Evolutionary conservation across 2,888 invertebrate genomes (phyloP), one percentile per base, ranked within the genome.

Genomic region (Microctonus brassicae): DNA sequence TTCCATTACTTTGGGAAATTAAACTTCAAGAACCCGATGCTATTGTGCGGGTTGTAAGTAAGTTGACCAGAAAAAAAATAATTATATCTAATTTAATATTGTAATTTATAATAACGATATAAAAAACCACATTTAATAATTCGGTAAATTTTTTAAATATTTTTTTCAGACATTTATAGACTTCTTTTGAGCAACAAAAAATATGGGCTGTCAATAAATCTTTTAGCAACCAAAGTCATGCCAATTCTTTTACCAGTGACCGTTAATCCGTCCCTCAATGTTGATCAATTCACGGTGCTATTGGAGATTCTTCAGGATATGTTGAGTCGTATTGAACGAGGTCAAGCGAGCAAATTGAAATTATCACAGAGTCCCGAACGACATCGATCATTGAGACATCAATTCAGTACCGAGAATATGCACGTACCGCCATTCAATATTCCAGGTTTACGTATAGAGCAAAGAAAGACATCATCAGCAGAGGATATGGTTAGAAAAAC

Each of bases 151-250:
- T n/a, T n/a, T n/a, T n/a, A n/a, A n/a, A n/a, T n/a, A n/a, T n/a
- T n/a, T n/a, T n/a, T n/a, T n/a, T n/a, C 90, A 98, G 98, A 94
- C 88, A 95, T 98, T 84, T 98, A 97, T 90, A 93, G 95, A 83
- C 91, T 94, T 83, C 94, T 98, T 93, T 90, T 98, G 80, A 92
- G 93, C 85, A 97, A 98, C 88, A 95, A 94, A 88, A 95, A 94
- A 84, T 97, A 95, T 88, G 97, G 96, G 52, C 89, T 98, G 78
- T 95, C 95, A 3, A 93, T 97, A 61, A 96, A 94, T 85, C 90
- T 97, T 81, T 95, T 98, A 93, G 98, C 98, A 7, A 96, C 95
- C 11, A 93, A 95, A 84, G 96, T 97, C 82, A 94, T 98, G 92
- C 98, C 98, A 7, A 92, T 95, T 13, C 90, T 98, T 67, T 93